Percentiles rank a stretch among this genome's conserved stretches.
These are phyloP conservation scores for Megalops atlanticus DNA, from an alignment of 2,113 vertebrate species.

Conservation along the genomic window DNA sequence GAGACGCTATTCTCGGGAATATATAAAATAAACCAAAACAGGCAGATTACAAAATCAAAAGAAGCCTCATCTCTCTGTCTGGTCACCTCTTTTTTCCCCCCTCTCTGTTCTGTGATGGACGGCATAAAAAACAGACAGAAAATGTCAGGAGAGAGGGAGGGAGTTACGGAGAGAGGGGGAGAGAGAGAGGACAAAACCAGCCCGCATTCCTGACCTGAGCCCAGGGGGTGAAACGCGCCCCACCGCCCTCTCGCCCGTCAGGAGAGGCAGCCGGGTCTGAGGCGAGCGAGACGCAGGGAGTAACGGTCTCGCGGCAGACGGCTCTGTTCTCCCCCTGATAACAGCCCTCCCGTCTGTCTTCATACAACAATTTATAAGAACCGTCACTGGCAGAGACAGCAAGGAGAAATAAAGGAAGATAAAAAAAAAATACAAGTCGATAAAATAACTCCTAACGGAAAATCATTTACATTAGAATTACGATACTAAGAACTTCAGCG, in stretches of 20 bases:
- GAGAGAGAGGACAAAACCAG: neutral
- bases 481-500: neutral
- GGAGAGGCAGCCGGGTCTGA: conserved; percentile 20
- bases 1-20: too few relatives aligned
- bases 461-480: conserved; percentile 41
- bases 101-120: neutral
- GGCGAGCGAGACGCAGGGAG: conserved; percentile 50
- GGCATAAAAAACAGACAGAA: neutral
- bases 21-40: neutral
- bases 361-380: conserved; percentile 25
- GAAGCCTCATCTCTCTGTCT: neutral
- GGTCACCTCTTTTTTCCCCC: too few relatives aligned
- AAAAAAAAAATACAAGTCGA: conserved; percentile 48
- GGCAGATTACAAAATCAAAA: neutral
- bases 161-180: conserved; percentile 49
- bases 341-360: conserved; percentile 71
- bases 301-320: conserved; percentile 50
- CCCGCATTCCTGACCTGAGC: neutral
- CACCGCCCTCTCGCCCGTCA: conserved; percentile 17
- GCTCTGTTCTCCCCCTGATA: conserved; percentile 63
- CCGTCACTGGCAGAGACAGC: conserved; percentile 56
- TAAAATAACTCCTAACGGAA: conserved; percentile 39
- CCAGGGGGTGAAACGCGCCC: neutral
- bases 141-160: neutral
- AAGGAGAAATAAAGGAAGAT: conserved; percentile 64